A percentile compares a stretch with the other conserved stretches of the same genome.
These are phyloP conservation scores for Romanogobio albipinnatus DNA, from an alignment of 2,113 vertebrate species.

Conservation along the genomic window DNA sequence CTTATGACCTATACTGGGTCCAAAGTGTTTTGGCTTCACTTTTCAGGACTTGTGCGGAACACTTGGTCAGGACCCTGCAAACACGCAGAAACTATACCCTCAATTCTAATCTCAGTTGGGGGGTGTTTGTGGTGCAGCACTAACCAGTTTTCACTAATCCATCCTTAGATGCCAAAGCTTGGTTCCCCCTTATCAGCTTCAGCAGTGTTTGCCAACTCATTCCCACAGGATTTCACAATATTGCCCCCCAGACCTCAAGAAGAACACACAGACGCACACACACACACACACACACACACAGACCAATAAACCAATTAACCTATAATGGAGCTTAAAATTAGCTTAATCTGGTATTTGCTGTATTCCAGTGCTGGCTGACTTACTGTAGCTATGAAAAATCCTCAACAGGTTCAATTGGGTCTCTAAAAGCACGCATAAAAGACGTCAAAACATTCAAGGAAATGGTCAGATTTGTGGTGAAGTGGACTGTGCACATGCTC, in stretches of 20 bases:
- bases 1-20: too few species aligned
- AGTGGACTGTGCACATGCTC: neutral
- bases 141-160: slow-evolving; percentile 1
- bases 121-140: neutral
- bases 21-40: too few species aligned
- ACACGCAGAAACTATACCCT: neutral
- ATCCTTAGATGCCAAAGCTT: neutral
- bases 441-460: neutral
- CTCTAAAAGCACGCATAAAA: neutral
- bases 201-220: slow-evolving; percentile 7
- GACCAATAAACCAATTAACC: neutral
- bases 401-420: neutral
- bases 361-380: neutral
- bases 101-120: neutral
- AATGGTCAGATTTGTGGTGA: neutral
- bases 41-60: too few species aligned
- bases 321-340: slow-evolving; percentile 3
- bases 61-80: neutral
- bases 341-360: slow-evolving; percentile 12
- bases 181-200: slow-evolving; percentile 10
- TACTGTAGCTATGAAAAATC: neutral
- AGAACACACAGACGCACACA: neutral
- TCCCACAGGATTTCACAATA: slow-evolving; percentile 15
- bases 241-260: slow-evolving; percentile 3
- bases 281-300: neutral